These are phyloP conservation scores for Athalia cordata DNA, from an alignment of 2,888 invertebrate genomes.

Conservation along the genomic window DNA sequence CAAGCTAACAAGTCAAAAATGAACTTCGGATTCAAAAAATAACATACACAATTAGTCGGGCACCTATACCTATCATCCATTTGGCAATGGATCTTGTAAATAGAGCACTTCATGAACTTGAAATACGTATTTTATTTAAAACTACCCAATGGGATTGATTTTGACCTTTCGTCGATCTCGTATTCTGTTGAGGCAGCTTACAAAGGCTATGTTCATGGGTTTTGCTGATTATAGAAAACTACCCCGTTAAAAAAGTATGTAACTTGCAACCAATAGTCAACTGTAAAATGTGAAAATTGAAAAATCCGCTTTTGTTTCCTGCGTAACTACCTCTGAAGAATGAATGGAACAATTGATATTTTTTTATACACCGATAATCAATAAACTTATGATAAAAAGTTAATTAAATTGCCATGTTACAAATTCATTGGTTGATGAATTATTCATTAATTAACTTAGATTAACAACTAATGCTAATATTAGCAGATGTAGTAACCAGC, in stretches of 20 bases:
- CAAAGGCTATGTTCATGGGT: background rate
- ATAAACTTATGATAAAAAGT: slow-evolving; percentile 26
- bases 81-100: no score
- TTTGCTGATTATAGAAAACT: slow-evolving; percentile 22
- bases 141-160: no score
- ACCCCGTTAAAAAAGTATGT: background rate
- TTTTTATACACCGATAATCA: slow-evolving; percentile 63
- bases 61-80: no score
- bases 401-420: slow-evolving; percentile 14
- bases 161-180: no score
- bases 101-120: no score
- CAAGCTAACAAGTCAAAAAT: background rate
- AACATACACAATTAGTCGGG: no score
- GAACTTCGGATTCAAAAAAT: no score
- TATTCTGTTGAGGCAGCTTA: background rate
- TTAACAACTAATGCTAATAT: slow-evolving; percentile 14
- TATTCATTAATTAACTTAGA: slow-evolving; percentile 36
- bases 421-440: slow-evolving; percentile 31
- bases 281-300: slow-evolving; percentile 47
- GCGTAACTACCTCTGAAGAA: slow-evolving; percentile 68
- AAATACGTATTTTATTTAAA: no score
- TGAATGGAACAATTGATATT: slow-evolving; percentile 66
- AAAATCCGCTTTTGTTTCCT: slow-evolving; percentile 65
- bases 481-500: slow-evolving; percentile 30
- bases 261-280: slow-evolving; percentile 43